Conservation (phyloP, 1,140 invertebrate genomes). For the Drosophila arizonae region DNA sequence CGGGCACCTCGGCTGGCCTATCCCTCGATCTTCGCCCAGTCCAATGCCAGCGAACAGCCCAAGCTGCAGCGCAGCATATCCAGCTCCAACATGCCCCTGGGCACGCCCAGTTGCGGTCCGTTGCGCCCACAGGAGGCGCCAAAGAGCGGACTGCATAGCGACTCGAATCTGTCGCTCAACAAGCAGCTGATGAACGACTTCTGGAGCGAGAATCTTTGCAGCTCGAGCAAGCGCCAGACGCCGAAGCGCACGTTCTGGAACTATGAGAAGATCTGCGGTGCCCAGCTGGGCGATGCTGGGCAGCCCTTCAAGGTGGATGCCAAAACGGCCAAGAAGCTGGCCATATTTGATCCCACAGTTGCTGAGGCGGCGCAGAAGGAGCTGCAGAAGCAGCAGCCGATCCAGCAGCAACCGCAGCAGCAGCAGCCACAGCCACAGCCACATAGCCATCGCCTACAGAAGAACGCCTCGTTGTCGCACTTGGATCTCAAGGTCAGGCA, state of each 20-base stretch:
- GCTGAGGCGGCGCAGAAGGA: constrained; percentile 76
- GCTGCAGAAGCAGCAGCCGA: constrained; percentile 71
- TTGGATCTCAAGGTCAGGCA: constrained; percentile 76
- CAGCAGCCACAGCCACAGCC: constrained; percentile 47
- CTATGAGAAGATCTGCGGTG: constrained; percentile 80
- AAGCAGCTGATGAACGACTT: constrained; percentile 82
- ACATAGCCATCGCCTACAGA: constrained; percentile 70
- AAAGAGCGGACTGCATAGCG: constrained; percentile 43
- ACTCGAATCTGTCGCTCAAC: constrained; percentile 77
- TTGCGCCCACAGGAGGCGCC: constrained; percentile 3
- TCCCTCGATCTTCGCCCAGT: constrained; percentile 75
- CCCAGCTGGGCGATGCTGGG: constrained; percentile 66
- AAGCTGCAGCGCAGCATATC: constrained; percentile 79
- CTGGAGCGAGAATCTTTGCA: constrained; percentile 78
- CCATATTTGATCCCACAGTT: constrained; percentile 77
- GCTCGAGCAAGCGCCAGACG: constrained; percentile 73
- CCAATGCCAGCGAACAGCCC: constrained; percentile 37
- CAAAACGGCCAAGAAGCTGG: constrained; percentile 78
- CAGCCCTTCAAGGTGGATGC: constrained; percentile 77
- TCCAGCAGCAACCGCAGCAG: constrained; percentile 38
- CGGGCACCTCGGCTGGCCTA: constrained; percentile 58
- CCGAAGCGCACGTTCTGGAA: constrained; percentile 81
- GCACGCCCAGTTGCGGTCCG: constrained; percentile 19
- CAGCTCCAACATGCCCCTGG: constrained; percentile 72
- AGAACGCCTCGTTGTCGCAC: constrained; percentile 79